These are phyloP conservation scores for Lissocephala sabroskyi DNA, from an alignment of 2,888 invertebrate genomes.

Conservation along the genomic window DNA sequence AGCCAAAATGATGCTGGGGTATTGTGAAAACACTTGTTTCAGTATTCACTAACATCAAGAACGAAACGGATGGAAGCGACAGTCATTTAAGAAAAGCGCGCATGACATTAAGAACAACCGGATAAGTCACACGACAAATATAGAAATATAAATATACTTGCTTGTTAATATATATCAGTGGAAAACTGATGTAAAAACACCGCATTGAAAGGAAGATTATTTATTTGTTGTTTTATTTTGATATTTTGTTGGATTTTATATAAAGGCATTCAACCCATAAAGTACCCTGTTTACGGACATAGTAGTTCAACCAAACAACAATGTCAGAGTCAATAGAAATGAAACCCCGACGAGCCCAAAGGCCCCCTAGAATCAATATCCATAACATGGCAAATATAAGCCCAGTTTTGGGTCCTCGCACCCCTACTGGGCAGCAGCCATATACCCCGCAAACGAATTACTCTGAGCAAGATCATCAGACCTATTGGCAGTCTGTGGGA, in stretches of 20 bases:
- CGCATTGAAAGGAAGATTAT: conserved; percentile 10
- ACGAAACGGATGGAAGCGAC: conserved; percentile 55
- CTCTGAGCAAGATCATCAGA: conserved; percentile 46
- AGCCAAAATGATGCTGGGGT: no score
- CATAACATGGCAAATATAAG: conserved; percentile 44
- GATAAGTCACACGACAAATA: conserved; percentile 13
- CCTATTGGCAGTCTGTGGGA: conserved; percentile 68
- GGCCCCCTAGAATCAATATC: conserved; percentile 70
- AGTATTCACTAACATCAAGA: conserved; percentile 60
- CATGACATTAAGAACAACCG: conserved; percentile 10
- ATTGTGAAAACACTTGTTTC: no score
- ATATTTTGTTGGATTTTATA: no score
- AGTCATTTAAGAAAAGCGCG: conserved; percentile 9
- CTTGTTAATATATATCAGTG: conserved; percentile 8
- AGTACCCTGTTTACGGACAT: background rate
- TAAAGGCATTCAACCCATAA: no score
- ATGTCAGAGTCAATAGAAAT: conserved; percentile 17
- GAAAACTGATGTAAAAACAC: conserved; percentile 13
- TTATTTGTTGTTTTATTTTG: conserved; percentile 9
- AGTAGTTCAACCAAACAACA: conserved; percentile 23
- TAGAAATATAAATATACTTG: conserved; percentile 7
- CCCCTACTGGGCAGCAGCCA: conserved; percentile 59
- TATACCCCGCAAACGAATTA: conserved; percentile 58
- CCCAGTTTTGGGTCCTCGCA: conserved; percentile 48
- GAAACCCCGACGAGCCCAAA: conserved; percentile 52